Percentiles rank a stretch among this genome's conserved stretches.
phyloP scores from a whole-genome alignment of 2,113 vertebrate genomes.

The Mola mola region DNA sequence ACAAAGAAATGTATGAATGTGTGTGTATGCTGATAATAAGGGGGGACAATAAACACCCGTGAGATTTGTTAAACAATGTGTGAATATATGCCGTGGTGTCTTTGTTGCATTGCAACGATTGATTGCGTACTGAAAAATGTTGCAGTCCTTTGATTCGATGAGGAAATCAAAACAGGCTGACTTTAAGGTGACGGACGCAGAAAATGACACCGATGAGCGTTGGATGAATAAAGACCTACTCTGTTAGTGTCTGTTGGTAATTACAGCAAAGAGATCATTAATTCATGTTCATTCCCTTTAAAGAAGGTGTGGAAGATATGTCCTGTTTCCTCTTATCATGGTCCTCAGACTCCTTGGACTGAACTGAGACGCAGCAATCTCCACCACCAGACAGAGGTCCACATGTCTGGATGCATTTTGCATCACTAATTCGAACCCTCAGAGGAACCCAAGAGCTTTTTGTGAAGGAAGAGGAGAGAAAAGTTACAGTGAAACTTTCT shows the following conservation, averaged over 20 bases:
- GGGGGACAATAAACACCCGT: slow-evolving; percentile 20
- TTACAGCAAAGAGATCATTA: too few relatives aligned
- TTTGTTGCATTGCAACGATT: slow-evolving; percentile 29
- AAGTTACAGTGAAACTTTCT: too few relatives aligned
- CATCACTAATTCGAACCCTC: slow-evolving; percentile 32
- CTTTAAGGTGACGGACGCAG: slow-evolving; percentile 9
- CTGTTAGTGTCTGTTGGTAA: too few relatives aligned
- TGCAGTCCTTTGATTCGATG: slow-evolving; percentile 2
- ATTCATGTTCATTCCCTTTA: too few relatives aligned
- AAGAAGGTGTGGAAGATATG: background rate
- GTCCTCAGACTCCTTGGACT: too few relatives aligned
- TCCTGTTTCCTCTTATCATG: slow-evolving; percentile 14
- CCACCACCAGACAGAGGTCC: slow-evolving; percentile 2
- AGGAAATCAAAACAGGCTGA: slow-evolving; percentile 16
- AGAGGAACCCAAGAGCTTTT: background rate
- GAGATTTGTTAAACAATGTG: slow-evolving; percentile 55
- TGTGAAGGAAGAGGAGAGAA: background rate
- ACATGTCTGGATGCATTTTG: slow-evolving; percentile 23
- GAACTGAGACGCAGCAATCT: too few relatives aligned
- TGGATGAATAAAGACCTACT: too few relatives aligned
- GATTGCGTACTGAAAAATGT: slow-evolving; percentile 15
- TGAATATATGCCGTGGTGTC: slow-evolving; percentile 42
- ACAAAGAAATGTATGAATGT: slow-evolving; percentile 21
- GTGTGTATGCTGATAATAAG: slow-evolving; percentile 6
- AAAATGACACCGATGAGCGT: too few relatives aligned